Conservation (phyloP, 1,140 invertebrate species). For the Portunus trituberculatus region DNA sequence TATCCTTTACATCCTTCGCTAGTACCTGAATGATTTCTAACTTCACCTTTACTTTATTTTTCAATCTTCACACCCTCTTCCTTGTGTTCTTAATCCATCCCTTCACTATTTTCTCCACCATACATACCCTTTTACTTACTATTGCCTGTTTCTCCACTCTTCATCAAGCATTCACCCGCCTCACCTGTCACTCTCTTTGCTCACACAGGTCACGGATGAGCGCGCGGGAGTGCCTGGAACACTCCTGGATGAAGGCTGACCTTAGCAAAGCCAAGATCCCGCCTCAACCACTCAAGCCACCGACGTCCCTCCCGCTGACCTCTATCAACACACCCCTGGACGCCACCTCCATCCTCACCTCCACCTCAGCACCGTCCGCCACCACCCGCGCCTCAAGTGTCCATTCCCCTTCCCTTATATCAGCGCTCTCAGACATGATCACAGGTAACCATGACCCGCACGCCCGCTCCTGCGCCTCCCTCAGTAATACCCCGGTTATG, state of each 20-base stretch:
- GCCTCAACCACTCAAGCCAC: slow-evolving; percentile 38
- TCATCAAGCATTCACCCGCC: too few relatives aligned
- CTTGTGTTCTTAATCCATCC: too few relatives aligned
- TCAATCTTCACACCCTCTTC: too few relatives aligned
- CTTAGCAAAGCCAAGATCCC: slow-evolving; percentile 73
- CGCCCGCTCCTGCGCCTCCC: slow-evolving; percentile 47
- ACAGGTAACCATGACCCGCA: slow-evolving; percentile 28
- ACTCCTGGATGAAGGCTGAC: slow-evolving; percentile 83
- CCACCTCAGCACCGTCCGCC: not conserved
- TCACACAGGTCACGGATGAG: slow-evolving; percentile 84
- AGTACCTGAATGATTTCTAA: too few relatives aligned
- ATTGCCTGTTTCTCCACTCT: too few relatives aligned
- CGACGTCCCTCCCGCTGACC: not conserved
- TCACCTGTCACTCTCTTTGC: not conserved
- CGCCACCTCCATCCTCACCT: slow-evolving; percentile 39
- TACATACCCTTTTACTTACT: too few relatives aligned
- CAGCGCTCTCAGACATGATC: slow-evolving; percentile 64
- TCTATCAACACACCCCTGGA: slow-evolving; percentile 21
- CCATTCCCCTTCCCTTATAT: slow-evolving; percentile 50
- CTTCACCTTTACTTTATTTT: too few relatives aligned
- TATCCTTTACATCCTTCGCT: too few relatives aligned
- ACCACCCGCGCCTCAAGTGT: not conserved
- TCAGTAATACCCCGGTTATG: slow-evolving; percentile 57
- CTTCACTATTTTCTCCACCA: too few relatives aligned
- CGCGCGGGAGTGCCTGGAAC: slow-evolving; percentile 84